Evolutionary conservation across 2,888 invertebrate species (phyloP), one percentile per base, ranked within the genome.

Genomic region (Limnephilus lunatus): DNA sequence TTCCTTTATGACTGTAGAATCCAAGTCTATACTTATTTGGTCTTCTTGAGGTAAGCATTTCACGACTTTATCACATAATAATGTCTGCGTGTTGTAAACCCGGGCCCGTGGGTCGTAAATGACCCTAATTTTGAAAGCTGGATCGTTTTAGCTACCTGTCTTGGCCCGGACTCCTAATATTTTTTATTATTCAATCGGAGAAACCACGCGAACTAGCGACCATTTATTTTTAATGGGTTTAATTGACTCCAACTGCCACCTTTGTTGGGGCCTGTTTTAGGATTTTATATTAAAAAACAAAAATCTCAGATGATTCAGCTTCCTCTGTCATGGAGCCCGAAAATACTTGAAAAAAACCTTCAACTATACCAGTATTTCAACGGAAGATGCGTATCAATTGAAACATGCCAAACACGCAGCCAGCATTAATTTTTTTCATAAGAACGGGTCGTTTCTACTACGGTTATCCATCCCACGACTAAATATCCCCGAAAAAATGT

Each of bases 61-160:
- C 68, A 68, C 25, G 68, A 68, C n/a, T 68, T 68, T 68, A 68
- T n/a, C 68, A 68, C 68, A 68, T 68, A 68, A 68, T 68, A 68
- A 68, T 53, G 68, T 68, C 25, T 68, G 68, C 68, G 68, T 39
- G 83, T 83, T 83, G 32, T 35, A 35, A 35, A 35, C 7, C 35
- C 25, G 83, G 35, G 19, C 83, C 83, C 32, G 9, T 9, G 83
- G 83, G 25, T 32, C 83, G 31, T 83, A 83, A 83, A 83, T 35
- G 83, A 83, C 83, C 83, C 35, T 39, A 83, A 83, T 83, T 83
- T 83, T 35, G 82, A 31, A 83, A 31, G 68, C 19, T 83, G 83
- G 83, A 83, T 83, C 32, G 35, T 25, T 35, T 83, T 39, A 25
- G 83, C 83, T 83, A 83, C 83, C 83, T 83, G 83, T 83, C 83